phyloP scores from a whole-genome alignment of 2,888 invertebrate genomes.

The Orthosia incerta region DNA sequence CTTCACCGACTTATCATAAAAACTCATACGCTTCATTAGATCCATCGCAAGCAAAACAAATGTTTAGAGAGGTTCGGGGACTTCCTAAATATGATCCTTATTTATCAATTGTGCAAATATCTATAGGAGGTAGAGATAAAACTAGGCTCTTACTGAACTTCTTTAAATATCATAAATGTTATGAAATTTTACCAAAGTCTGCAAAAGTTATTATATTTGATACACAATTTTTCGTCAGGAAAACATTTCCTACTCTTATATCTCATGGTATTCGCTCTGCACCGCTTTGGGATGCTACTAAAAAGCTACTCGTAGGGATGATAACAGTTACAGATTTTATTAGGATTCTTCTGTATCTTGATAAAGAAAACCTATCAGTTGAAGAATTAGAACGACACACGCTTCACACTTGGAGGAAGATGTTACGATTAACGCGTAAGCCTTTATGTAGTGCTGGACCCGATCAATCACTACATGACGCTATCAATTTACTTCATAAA shows the following conservation, averaged over 20 bases:
- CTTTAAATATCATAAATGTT: constrained; percentile 89
- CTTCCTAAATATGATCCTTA: constrained; percentile 89
- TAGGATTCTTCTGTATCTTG: constrained; percentile 84
- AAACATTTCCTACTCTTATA: constrained; percentile 88
- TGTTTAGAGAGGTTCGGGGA: constrained; percentile 88
- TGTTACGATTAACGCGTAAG: constrained; percentile 83
- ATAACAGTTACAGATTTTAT: constrained; percentile 89
- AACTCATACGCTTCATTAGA: constrained; percentile 88
- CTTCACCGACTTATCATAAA: constrained; percentile 89
- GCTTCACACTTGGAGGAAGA: constrained; percentile 87
- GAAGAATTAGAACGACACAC: constrained; percentile 88
- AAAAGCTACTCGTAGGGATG: constrained; percentile 87
- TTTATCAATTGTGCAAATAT: constrained; percentile 89
- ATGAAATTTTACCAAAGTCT: constrained; percentile 88
- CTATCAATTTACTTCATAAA: constrained; percentile 86
- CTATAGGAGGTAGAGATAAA: constrained; percentile 88
- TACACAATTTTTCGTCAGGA: constrained; percentile 87
- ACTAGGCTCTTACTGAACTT: constrained; percentile 87
- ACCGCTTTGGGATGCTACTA: constrained; percentile 87
- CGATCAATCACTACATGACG: constrained; percentile 87
- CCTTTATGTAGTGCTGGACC: constrained; percentile 85
- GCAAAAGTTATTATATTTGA: constrained; percentile 90
- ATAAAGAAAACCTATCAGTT: constrained; percentile 84
- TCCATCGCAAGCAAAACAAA: constrained; percentile 86
- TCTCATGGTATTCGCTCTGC: constrained; percentile 89